phyloP scores from a whole-genome alignment of 2,888 invertebrate genomes.

The Chromoteleia sp. region DNA sequence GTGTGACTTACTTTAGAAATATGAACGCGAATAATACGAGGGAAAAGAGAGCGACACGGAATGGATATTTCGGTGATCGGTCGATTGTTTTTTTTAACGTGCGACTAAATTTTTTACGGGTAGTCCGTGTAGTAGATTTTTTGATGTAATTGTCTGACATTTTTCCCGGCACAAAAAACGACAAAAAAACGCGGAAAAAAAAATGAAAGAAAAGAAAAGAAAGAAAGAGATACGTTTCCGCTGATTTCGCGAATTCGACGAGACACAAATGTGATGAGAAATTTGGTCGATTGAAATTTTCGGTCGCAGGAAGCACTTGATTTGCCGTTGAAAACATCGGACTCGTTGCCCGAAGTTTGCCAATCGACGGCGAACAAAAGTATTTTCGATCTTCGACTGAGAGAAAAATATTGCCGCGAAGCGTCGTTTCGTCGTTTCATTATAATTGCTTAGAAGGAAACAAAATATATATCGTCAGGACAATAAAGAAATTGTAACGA shows the following conservation, averaged over 20 bases:
- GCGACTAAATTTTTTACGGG: constrained; percentile 6
- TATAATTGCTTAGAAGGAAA: constrained; percentile 2
- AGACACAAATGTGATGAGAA: too few species aligned
- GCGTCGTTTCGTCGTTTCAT: background rate
- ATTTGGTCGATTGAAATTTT: too few species aligned
- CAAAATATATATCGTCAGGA: constrained; percentile 24
- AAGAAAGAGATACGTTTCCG: too few species aligned
- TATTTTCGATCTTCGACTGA: constrained; percentile 13
- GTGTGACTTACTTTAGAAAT: constrained; percentile 50
- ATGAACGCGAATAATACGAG: constrained; percentile 30
- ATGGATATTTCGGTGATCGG: background rate
- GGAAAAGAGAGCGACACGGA: constrained; percentile 49
- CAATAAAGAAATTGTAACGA: constrained; percentile 31
- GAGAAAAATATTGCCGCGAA: constrained; percentile 15
- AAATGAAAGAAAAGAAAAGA: background rate
- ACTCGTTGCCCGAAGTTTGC: too few species aligned
- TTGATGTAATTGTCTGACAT: background rate
- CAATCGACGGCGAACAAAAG: background rate
- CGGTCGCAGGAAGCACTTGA: too few species aligned
- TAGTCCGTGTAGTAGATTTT: background rate
- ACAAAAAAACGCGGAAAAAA: too few species aligned
- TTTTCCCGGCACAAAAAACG: background rate
- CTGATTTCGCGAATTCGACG: too few species aligned
- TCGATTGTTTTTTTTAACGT: constrained; percentile 8
- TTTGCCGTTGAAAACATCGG: background rate